phyloP scores from a whole-genome alignment of 1,140 invertebrate species.

The Cryptotermes secundus region DNA sequence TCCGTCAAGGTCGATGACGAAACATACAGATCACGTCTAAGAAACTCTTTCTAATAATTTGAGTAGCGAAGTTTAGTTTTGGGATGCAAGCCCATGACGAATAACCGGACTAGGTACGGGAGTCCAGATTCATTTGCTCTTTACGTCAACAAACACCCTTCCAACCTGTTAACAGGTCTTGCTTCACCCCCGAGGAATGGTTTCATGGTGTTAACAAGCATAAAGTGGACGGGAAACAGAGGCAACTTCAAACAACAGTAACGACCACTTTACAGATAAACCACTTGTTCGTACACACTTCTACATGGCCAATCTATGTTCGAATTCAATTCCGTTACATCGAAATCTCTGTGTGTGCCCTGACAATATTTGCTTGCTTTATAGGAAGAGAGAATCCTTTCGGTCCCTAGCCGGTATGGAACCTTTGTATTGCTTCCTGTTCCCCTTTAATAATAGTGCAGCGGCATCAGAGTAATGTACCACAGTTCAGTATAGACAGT shows the following conservation, averaged over 20 bases:
- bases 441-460: too few species aligned
- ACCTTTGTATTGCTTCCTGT: too few species aligned
- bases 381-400: too few species aligned
- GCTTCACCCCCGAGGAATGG: neutral
- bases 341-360: too few species aligned
- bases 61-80: neutral
- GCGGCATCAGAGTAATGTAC: too few species aligned
- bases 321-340: too few species aligned
- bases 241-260: conserved; percentile 16
- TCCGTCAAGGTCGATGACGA: too few species aligned
- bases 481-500: too few species aligned
- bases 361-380: too few species aligned
- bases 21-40: too few species aligned
- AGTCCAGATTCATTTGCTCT: neutral
- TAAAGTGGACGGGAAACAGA: neutral
- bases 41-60: neutral
- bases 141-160: neutral
- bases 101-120: neutral
- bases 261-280: conserved; percentile 1
- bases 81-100: neutral
- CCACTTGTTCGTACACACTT: conserved; percentile 7
- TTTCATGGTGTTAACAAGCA: conserved; percentile 4
- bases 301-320: neutral
- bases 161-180: neutral
- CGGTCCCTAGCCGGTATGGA: too few species aligned